These are phyloP conservation scores for Thymallus thymallus DNA, from an alignment of 2,113 vertebrate genomes.

Conservation along the genomic window DNA sequence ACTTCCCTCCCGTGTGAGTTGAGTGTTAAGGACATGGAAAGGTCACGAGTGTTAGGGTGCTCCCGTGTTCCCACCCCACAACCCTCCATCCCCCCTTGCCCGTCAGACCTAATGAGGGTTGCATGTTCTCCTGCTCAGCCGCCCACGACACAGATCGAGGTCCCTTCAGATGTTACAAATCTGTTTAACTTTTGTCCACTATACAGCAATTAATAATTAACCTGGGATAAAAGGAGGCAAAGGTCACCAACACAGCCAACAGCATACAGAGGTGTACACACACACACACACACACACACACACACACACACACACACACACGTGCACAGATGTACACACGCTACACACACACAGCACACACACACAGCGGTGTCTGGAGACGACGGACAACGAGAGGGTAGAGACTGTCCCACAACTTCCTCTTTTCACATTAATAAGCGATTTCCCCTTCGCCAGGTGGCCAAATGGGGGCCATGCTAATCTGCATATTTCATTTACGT, in stretches of 20 bases:
- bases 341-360: too few relatives aligned
- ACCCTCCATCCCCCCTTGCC: conserved; percentile 63
- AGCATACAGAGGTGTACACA: conserved; percentile 28
- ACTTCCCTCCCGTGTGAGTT: not conserved
- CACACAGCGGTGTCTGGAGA: not conserved
- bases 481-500: conserved; percentile 95
- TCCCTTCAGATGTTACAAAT: conserved; percentile 96
- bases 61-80: not conserved
- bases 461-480: conserved; percentile 84
- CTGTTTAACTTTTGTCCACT: conserved; percentile 96
- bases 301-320: too few relatives aligned
- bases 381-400: not conserved
- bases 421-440: conserved; percentile 87
- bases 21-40: conserved; percentile 31
- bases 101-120: conserved; percentile 95
- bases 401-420: conserved; percentile 59
- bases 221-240: conserved; percentile 81
- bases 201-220: conserved; percentile 95
- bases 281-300: not conserved
- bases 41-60: conserved; percentile 60
- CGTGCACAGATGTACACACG: not conserved
- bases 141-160: conserved; percentile 87
- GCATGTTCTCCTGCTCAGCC: conserved; percentile 90
- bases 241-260: conserved; percentile 74
- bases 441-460: conserved; percentile 79